These are phyloP conservation scores for Rana temporaria DNA, from an alignment of 2,113 vertebrate species.

Conservation along the genomic window DNA sequence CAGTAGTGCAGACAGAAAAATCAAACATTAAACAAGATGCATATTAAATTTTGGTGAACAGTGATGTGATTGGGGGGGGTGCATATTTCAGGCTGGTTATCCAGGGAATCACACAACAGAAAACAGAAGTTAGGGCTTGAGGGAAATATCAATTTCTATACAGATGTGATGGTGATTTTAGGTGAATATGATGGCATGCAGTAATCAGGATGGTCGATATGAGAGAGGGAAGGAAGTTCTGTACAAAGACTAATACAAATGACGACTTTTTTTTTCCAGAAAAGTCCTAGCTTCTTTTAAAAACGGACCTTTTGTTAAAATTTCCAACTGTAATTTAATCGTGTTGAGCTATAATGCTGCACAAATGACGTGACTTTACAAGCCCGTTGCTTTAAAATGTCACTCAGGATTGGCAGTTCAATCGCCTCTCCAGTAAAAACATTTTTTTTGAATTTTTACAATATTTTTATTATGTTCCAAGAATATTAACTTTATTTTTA, in stretches of 20 bases:
- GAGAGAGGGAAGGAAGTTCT: background rate
- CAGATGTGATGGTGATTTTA: background rate
- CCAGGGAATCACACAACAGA: background rate
- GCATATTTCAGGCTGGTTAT: background rate
- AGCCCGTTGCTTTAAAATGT: no score
- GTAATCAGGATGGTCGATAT: background rate
- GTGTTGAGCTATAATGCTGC: no score
- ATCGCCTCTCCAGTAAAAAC: no score
- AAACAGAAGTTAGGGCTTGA: background rate
- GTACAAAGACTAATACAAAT: background rate
- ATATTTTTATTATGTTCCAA: no score
- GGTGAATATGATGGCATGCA: constrained; percentile 36
- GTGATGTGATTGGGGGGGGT: background rate
- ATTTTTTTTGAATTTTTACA: no score
- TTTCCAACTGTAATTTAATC: no score
- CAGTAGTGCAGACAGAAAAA: constrained; percentile 18
- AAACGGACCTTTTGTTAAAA: no score
- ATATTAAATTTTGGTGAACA: background rate
- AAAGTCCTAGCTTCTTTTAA: no score
- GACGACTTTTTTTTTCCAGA: no score
- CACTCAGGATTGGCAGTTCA: no score
- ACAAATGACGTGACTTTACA: no score
- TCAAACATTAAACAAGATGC: constrained; percentile 3
- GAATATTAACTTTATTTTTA: no score
- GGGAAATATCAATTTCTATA: background rate